These are phyloP conservation scores for Chelon auratus DNA, from an alignment of 2,797 vertebrate species.

Conservation along the genomic window DNA sequence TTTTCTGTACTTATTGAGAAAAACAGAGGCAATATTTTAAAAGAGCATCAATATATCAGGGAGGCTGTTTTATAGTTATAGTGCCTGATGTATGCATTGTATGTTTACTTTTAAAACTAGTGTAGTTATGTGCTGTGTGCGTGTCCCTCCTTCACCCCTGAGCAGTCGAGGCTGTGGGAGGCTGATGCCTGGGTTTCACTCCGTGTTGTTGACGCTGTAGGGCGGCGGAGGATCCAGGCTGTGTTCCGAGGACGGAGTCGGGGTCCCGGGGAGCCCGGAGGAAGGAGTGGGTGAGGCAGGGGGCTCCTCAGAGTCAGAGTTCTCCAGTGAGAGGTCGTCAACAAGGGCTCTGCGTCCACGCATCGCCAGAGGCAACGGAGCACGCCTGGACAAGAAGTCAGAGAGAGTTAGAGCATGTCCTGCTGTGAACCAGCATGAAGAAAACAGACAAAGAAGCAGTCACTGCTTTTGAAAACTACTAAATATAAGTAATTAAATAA, in stretches of 20 bases:
- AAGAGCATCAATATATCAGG: slow-evolving; percentile 37
- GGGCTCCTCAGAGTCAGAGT: slow-evolving; percentile 90
- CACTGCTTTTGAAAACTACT: not conserved
- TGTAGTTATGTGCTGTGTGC: slow-evolving; percentile 38
- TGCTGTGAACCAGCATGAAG: not conserved
- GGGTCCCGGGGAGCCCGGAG: slow-evolving; percentile 81
- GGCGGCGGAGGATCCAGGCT: slow-evolving; percentile 76
- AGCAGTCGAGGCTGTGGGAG: slow-evolving; percentile 54
- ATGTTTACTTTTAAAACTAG: slow-evolving; percentile 43
- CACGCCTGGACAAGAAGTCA: slow-evolving; percentile 71
- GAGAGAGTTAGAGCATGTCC: slow-evolving; percentile 2
- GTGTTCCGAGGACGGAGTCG: slow-evolving; percentile 81
- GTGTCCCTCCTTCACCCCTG: slow-evolving; percentile 56
- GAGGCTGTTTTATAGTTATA: slow-evolving; percentile 52
- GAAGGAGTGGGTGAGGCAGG: slow-evolving; percentile 84
- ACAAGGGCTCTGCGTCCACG: slow-evolving; percentile 89
- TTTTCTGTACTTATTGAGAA: slow-evolving; percentile 39
- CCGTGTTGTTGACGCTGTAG: slow-evolving; percentile 82
- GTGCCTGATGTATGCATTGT: slow-evolving; percentile 47
- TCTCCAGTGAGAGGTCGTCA: slow-evolving; percentile 90
- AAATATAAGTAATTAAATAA: too few species aligned
- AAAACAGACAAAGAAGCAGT: not conserved
- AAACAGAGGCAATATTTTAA: slow-evolving; percentile 41
- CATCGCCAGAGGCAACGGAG: slow-evolving; percentile 82
- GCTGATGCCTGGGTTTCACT: slow-evolving; percentile 69